Percentiles rank a stretch among this genome's conserved stretches.
These are phyloP conservation scores for Panthera leo DNA, from an alignment of 2,113 vertebrate genomes.

Conservation along the genomic window DNA sequence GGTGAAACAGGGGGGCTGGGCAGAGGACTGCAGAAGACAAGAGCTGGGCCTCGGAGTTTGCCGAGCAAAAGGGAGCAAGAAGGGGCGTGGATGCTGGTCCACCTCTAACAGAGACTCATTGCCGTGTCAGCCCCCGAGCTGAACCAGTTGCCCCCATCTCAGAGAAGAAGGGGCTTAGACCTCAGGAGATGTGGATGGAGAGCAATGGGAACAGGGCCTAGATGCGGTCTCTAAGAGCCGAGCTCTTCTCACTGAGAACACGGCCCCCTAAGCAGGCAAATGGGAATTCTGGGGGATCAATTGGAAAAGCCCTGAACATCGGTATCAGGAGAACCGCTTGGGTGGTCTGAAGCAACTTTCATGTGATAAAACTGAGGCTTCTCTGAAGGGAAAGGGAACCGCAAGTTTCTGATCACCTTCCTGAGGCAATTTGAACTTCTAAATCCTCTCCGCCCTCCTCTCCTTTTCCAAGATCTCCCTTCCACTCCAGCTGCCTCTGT, in stretches of 20 bases:
- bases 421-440: background rate
- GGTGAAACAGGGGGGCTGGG: background rate
- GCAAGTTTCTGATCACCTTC: background rate
- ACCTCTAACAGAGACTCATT: background rate
- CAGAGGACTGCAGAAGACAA: background rate
- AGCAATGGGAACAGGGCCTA: background rate
- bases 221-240: background rate
- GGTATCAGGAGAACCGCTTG: background rate
- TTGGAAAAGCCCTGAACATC: background rate
- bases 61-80: accelerated
- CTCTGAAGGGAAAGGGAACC: background rate
- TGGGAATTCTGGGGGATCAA: background rate
- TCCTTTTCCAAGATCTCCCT: background rate
- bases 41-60: background rate
- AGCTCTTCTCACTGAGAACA: background rate
- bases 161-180: background rate
- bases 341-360: background rate
- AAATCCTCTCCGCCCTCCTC: background rate
- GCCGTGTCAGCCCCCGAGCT: too few species aligned
- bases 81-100: background rate
- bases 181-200: background rate
- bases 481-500: background rate
- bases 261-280: background rate
- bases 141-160: background rate
- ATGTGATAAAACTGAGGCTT: background rate